A percentile compares a stretch with the other conserved stretches of the same genome.
Conservation (phyloP, 2,113 vertebrate genomes). For the Urocolius indicus region DNA sequence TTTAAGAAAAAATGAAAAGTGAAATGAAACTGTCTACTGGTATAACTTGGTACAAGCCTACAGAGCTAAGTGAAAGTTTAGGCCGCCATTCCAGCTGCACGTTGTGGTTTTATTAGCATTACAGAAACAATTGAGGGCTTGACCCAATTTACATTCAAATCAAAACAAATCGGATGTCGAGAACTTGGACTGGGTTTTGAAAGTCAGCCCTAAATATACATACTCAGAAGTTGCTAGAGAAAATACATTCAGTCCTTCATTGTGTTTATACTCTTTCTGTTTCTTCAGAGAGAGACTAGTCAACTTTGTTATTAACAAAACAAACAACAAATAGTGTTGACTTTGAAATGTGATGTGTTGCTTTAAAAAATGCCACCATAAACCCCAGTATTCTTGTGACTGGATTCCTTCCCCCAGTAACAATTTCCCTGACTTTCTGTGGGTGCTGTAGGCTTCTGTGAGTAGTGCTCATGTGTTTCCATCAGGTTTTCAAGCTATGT, state of each 20-base stretch:
- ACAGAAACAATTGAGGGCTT: not conserved
- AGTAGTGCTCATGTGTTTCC: rapidly evolving
- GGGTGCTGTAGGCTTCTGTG: not conserved
- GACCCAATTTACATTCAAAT: not conserved
- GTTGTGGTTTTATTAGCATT: not conserved
- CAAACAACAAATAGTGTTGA: too few species aligned
- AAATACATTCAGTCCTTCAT: not conserved
- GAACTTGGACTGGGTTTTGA: not conserved
- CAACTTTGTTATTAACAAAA: too few species aligned
- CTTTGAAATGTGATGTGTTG: not conserved
- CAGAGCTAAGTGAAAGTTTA: not conserved
- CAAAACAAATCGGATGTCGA: not conserved
- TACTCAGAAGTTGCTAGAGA: not conserved
- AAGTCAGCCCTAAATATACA: not conserved
- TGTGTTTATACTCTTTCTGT: not conserved
- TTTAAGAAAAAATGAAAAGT: conserved; percentile 10
- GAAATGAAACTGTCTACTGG: not conserved
- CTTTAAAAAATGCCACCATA: not conserved
- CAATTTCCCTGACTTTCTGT: not conserved
- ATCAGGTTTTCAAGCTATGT: not conserved
- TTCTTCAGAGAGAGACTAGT: not conserved
- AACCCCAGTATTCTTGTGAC: not conserved
- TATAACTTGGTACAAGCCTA: not conserved
- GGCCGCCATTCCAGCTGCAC: not conserved
- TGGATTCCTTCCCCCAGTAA: not conserved